Base-by-base conservation (phyloP, 2,888 invertebrate species). In the Aphodius granarius region DNA sequence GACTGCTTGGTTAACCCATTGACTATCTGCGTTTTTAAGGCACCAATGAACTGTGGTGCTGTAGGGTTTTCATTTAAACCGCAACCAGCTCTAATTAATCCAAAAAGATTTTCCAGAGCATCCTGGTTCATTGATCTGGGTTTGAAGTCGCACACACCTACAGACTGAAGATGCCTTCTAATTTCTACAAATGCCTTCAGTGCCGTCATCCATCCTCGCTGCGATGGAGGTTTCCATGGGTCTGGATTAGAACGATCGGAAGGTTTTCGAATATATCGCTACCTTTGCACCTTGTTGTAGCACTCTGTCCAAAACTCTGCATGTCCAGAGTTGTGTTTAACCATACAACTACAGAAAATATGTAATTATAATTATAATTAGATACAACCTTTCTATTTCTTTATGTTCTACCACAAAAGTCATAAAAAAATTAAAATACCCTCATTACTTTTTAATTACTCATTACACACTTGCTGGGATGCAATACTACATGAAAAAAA, bases 61-160 rank as follows among this genome's bases (percentile, higher is more conserved):
- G 78, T 78, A 13, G 78, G 78, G 72, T 81, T 80, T 20, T 80
- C 80, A n/a, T 63, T 66, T 64, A 74, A 72, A 13, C 80, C 80
- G 75, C 80, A 79, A 9, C 79, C 76, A 65, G 63, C 71, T 66
- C 79, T 76, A 64, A 80, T 68, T 20, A 19, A 63, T 2, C 78
- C 78, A 66, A 79, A 80, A 20, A 80, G 71, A 70, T 80, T 80
- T 71, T 80, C 80, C 13, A 80, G 71, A 2, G 75, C 5, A 75
- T 80, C 80, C 70, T 80, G 80, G 74, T 80, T 80, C n/a, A 78
- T 63, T 13, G 75, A 73, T 15, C 80, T 75, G 16, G 75, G 73
- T 6, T 43, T 43, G 43, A 43, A 43, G 43, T 43, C 3, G 43
- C 43, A 43, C 43, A 43, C 43, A 9, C 2, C 43, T 13, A 43